Percentiles rank a stretch among this genome's conserved stretches.
Evolutionary conservation across 2,113 vertebrate genomes (phyloP).

Genomic region (Ammospiza nelsoni): DNA sequence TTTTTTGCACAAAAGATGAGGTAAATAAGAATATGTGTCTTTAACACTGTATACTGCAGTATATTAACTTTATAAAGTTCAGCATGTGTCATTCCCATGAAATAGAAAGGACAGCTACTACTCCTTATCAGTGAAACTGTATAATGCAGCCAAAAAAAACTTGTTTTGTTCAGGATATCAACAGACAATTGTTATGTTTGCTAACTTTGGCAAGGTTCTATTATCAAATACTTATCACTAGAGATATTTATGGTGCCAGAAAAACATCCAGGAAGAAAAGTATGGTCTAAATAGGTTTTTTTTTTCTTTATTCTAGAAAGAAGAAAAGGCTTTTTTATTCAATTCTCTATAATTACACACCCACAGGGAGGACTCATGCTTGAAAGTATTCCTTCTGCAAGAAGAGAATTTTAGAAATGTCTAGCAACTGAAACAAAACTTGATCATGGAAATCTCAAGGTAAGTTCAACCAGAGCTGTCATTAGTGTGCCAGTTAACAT

Average conservation of each 20-base stretch:
- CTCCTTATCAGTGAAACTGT: not conserved
- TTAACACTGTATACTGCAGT: not conserved
- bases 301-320: not conserved
- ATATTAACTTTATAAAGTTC: not conserved
- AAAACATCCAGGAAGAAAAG: not conserved
- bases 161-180: not conserved
- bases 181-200: not conserved
- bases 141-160: not conserved
- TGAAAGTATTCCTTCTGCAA: not conserved
- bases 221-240: not conserved
- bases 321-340: not conserved
- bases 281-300: not conserved
- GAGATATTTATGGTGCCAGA: not conserved
- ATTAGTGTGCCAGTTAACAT: not conserved
- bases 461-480: conserved; percentile 6
- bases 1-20: not conserved
- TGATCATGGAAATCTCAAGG: not conserved
- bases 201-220: not conserved
- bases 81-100: not conserved
- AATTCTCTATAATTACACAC: not conserved
- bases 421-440: not conserved
- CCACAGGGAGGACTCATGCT: not conserved
- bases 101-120: not conserved
- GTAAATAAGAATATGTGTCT: not conserved
- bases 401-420: not conserved